Conservation (phyloP, 2,797 vertebrate species). For the Moxostoma hubbsi region DNA sequence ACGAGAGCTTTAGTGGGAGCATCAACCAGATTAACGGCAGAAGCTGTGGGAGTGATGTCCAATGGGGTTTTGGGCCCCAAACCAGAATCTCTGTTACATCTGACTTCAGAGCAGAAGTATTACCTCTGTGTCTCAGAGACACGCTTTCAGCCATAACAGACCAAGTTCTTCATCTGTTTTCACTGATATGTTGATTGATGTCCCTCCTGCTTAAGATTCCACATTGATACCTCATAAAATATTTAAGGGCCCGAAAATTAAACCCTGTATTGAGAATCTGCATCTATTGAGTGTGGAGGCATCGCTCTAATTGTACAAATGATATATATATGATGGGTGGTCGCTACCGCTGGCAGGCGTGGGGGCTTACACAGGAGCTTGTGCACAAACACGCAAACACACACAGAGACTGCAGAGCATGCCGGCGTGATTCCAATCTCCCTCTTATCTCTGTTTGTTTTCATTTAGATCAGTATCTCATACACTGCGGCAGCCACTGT, state of each 20-base stretch:
- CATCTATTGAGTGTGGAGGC: conserved; percentile 27
- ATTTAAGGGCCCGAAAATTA: conserved; percentile 48
- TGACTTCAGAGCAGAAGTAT: conserved; percentile 47
- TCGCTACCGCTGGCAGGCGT: conserved; percentile 17
- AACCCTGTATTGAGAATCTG: conserved; percentile 44
- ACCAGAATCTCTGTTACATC: conserved; percentile 57
- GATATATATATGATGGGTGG: conserved; percentile 54
- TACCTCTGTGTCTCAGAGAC: conserved; percentile 48
- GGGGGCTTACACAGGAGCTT: conserved; percentile 15
- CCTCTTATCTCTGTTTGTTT: conserved; percentile 54
- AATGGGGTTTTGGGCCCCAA: conserved; percentile 42
- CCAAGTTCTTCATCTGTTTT: conserved; percentile 41
- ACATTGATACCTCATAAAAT: conserved; percentile 48
- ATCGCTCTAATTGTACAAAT: conserved; percentile 50
- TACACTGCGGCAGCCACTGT: conserved; percentile 45
- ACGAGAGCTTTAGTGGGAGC: conserved; percentile 50
- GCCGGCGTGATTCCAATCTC: conserved; percentile 45
- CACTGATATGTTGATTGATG: conserved; percentile 40
- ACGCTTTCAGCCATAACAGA: conserved; percentile 42
- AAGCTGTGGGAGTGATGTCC: conserved; percentile 51
- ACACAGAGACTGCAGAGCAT: conserved; percentile 32
- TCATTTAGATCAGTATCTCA: conserved; percentile 58
- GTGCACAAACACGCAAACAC: conserved; percentile 15
- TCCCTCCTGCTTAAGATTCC: conserved; percentile 41
- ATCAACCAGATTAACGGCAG: conserved; percentile 64